Conservation (phyloP, 2,888 invertebrate species). For the Campoletis raptor region DNA sequence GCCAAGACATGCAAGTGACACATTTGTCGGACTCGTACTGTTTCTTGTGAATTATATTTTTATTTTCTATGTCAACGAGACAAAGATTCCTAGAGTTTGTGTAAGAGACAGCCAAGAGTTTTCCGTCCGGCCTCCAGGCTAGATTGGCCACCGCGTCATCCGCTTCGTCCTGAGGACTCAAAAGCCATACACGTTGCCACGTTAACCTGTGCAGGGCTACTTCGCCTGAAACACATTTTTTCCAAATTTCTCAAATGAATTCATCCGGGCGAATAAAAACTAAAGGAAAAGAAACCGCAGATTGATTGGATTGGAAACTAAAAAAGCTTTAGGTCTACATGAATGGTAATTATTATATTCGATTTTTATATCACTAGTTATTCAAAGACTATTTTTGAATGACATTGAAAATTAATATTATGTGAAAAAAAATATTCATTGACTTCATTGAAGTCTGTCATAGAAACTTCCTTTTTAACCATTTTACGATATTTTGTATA, state of each 20-base stretch:
- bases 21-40: constrained; percentile 84
- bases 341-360: too few relatives aligned
- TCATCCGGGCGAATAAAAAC: neutral
- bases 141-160: constrained; percentile 91
- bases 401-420: neutral
- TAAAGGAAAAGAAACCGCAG: neutral
- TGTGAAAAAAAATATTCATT: too few relatives aligned
- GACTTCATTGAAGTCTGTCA: too few relatives aligned
- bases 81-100: constrained; percentile 77
- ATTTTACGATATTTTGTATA: too few relatives aligned
- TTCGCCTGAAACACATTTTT: constrained; percentile 88
- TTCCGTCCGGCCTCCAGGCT: constrained; percentile 98
- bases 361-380: neutral
- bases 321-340: neutral
- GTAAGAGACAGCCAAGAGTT: constrained; percentile 88
- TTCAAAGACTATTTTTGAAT: neutral
- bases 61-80: constrained; percentile 94
- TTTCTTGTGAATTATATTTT: constrained; percentile 90
- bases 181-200: constrained; percentile 97
- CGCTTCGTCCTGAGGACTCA: constrained; percentile 91
- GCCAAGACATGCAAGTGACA: constrained; percentile 92
- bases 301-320: neutral
- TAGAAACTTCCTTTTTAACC: too few relatives aligned
- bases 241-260: neutral
- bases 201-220: constrained; percentile 94